A percentile compares a stretch with the other conserved stretches of the same genome.
Conservation (phyloP, 92 coral and sea anemone genomes). For the Epizoanthus rinbou region DNA sequence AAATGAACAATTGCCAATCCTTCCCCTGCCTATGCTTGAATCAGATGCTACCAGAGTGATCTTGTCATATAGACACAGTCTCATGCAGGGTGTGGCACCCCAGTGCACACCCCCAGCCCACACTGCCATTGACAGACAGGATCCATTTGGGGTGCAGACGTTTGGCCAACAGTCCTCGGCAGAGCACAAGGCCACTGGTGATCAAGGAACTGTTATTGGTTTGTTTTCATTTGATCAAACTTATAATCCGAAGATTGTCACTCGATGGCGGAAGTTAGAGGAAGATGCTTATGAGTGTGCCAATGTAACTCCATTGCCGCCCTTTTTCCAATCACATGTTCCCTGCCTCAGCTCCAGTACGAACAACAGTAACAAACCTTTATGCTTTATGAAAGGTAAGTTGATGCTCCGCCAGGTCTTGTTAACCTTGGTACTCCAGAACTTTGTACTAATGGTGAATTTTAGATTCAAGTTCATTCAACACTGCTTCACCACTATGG, state of each 20-base stretch:
- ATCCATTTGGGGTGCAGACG: slow-evolving; percentile 57
- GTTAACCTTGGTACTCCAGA: no score
- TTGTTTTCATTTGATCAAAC: slow-evolving; percentile 80
- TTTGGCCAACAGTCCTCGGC: slow-evolving; percentile 28
- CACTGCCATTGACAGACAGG: slow-evolving; percentile 52
- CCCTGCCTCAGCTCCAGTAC: slow-evolving; percentile 81
- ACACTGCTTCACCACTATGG: no score
- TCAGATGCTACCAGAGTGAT: slow-evolving; percentile 78
- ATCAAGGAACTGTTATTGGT: slow-evolving; percentile 64
- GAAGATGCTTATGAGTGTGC: slow-evolving; percentile 82
- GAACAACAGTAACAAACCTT: slow-evolving; percentile 74
- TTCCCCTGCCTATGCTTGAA: slow-evolving; percentile 82
- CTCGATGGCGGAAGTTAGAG: slow-evolving; percentile 80
- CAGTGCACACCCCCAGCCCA: slow-evolving; percentile 38
- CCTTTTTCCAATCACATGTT: slow-evolving; percentile 79
- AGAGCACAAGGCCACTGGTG: slow-evolving; percentile 37
- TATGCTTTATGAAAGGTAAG: slow-evolving; percentile 86
- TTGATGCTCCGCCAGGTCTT: not conserved
- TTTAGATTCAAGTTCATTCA: no score
- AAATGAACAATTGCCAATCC: slow-evolving; percentile 60
- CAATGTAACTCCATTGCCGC: slow-evolving; percentile 77
- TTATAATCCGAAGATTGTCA: slow-evolving; percentile 56
- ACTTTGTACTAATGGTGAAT: no score
- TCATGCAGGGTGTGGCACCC: slow-evolving; percentile 38
- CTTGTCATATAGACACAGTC: slow-evolving; percentile 63